phyloP scores from a whole-genome alignment of 2,888 invertebrate genomes.

The Copidosoma aretas region DNA sequence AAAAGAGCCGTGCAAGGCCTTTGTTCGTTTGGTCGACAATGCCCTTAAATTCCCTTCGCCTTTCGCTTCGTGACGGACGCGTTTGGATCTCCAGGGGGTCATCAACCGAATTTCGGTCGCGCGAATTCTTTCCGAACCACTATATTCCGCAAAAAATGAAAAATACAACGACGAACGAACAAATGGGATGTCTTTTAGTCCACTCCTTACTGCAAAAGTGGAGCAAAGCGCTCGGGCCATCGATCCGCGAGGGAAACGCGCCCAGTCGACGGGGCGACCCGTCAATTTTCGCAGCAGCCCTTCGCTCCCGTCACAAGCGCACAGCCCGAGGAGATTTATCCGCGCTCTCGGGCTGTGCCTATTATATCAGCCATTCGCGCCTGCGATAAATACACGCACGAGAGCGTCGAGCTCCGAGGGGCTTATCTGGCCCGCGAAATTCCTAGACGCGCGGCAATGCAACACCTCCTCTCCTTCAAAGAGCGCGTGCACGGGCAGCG shows the following conservation, averaged over 20 bases:
- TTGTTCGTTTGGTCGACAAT: constrained; percentile 47
- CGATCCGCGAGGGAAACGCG: no score
- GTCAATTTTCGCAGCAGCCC: background rate
- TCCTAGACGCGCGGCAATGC: constrained; percentile 10
- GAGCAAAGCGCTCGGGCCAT: no score
- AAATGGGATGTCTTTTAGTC: no score
- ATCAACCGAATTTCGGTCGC: no score
- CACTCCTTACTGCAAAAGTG: no score
- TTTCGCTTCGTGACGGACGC: no score
- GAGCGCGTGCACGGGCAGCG: background rate
- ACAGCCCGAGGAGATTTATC: constrained; percentile 18
- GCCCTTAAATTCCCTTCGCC: constrained; percentile 8
- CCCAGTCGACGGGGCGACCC: background rate
- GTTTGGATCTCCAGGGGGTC: no score
- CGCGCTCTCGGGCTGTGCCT: background rate
- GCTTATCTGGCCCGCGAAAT: constrained; percentile 35
- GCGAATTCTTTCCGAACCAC: no score
- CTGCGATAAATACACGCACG: constrained; percentile 25
- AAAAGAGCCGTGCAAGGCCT: constrained; percentile 43
- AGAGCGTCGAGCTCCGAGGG: constrained; percentile 10
- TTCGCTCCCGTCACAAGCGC: constrained; percentile 1
- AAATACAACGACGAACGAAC: no score
- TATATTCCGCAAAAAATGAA: no score
- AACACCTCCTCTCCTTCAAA: constrained; percentile 14
- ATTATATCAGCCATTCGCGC: background rate